Percentiles rank a stretch among this genome's conserved stretches.
Conservation (phyloP, 37 sponge, comb jelly and placozoan species). For the Theonella swinhoei region DNA sequence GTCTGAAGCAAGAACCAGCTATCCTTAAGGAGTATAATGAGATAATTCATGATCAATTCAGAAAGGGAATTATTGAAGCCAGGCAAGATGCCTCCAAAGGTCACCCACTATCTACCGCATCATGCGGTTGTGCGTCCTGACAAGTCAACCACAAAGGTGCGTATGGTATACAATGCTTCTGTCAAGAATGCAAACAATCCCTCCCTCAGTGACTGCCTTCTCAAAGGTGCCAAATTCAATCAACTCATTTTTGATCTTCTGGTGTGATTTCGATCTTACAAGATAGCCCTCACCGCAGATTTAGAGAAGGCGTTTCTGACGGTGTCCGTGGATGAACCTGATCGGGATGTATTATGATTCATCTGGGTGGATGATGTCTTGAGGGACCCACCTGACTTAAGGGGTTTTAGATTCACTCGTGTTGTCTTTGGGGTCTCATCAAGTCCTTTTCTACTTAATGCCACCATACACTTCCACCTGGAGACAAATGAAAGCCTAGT, state of each 20-base stretch:
- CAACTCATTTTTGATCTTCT: slow-evolving; percentile 47
- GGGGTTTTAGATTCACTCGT: slow-evolving; percentile 34
- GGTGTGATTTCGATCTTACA: slow-evolving; percentile 39
- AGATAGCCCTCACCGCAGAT: slow-evolving; percentile 47
- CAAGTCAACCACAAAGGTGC: slow-evolving; percentile 57
- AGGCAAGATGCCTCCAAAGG: background rate
- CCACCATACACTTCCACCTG: too few species aligned
- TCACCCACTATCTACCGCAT: slow-evolving; percentile 56
- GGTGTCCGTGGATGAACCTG: slow-evolving; percentile 34
- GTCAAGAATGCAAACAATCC: slow-evolving; percentile 29
- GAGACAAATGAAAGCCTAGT: slow-evolving; percentile 9
- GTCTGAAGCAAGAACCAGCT: slow-evolving; percentile 47
- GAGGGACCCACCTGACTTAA: slow-evolving; percentile 11
- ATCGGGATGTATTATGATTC: slow-evolving; percentile 50
- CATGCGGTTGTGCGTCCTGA: slow-evolving; percentile 54
- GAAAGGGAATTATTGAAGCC: slow-evolving; percentile 53
- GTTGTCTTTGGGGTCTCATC: too few species aligned
- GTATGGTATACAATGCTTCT: slow-evolving; percentile 49
- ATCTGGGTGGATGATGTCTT: slow-evolving; percentile 54
- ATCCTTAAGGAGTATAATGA: slow-evolving; percentile 50
- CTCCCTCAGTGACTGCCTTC: slow-evolving; percentile 57
- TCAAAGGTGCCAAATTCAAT: slow-evolving; percentile 51
- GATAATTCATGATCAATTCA: slow-evolving; percentile 45
- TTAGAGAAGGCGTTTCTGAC: slow-evolving; percentile 61
- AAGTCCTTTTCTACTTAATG: too few species aligned